A percentile compares a stretch with the other conserved stretches of the same genome.
These are phyloP conservation scores for Acrossocheilus wenchowensis DNA, from an alignment of 2,797 vertebrate species.

Conservation along the genomic window DNA sequence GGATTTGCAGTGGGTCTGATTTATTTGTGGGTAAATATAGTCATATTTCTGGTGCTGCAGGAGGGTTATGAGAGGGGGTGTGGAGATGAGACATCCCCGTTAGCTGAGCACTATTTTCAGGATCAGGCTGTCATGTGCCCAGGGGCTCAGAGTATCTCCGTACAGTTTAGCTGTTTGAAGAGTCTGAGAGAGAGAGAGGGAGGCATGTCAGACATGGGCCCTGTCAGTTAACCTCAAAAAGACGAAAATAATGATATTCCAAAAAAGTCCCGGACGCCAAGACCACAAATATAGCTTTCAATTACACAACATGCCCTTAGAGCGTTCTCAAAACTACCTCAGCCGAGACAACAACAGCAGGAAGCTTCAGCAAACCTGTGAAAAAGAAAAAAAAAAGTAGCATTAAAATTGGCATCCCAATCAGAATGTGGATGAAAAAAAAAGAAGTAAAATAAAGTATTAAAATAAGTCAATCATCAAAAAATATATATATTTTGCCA, in stretches of 20 bases:
- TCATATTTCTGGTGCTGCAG: constrained; percentile 49
- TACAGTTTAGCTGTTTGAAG: constrained; percentile 60
- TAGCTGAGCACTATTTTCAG: constrained; percentile 56
- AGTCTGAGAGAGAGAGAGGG: constrained; percentile 41
- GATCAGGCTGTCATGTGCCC: constrained; percentile 58
- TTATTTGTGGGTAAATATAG: constrained; percentile 56
- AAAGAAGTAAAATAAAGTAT: no score
- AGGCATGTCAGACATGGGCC: constrained; percentile 31
- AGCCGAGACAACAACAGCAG: constrained; percentile 12
- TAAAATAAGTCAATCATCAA: background rate
- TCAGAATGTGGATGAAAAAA: background rate
- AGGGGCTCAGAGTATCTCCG: constrained; percentile 56
- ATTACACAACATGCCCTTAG: constrained; percentile 32
- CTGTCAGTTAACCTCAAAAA: constrained; percentile 47
- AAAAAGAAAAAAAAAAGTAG: background rate
- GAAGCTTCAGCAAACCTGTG: background rate
- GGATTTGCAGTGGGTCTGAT: constrained; percentile 46
- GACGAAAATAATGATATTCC: constrained; percentile 29
- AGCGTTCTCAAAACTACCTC: constrained; percentile 22
- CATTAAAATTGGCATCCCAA: background rate
- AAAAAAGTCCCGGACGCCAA: constrained; percentile 26
- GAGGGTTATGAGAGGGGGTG: constrained; percentile 47
- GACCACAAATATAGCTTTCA: constrained; percentile 39
- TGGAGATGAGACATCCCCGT: constrained; percentile 49
- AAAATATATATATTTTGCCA: background rate